Evolutionary conservation across 2,888 invertebrate genomes (phyloP), one percentile per base, ranked within the genome.

Genomic region (Cephus rjabovi): DNA sequence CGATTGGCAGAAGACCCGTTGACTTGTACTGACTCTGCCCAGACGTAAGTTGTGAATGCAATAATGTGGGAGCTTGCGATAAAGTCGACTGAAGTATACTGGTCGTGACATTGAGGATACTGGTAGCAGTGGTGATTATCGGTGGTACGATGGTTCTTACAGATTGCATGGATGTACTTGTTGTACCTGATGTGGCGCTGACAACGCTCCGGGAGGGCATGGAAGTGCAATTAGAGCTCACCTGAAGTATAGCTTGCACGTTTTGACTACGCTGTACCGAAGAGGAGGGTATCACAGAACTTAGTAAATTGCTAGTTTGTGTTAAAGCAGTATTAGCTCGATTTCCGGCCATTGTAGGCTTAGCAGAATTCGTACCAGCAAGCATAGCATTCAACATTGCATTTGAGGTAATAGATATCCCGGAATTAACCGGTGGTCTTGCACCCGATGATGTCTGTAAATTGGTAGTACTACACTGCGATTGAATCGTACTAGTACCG

Each of bases 361-460:
- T 90, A 12, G 87, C 87, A 0, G 90, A 88, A 75, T 86, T 89
- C 12, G 91, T 89, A 4, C 89, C 89, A 4, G 90, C 90, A 4
- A 91, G 79, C 91, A 91, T 91, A 0, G 91, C 91, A 80, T 90
- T 91, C n/a, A 91, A 77, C 90, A 91, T 91, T 0, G 90, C 90
- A 73, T 91, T 91, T 1, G 91, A 91, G 0, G 91, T 90, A 56
- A 90, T 89, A 0, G 91, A 89, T 70, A 91, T 88, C 3, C 85
- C 86, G 0, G 85, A 82, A 78, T 81, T 84, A 0, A 79, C 78
- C 33, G 84, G 74, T 1, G 83, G 81, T 80, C 86, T 83, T 1
- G 86, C 79, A 1, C 85, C 83, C 23, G 85, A 80, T 34, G 83
- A 77, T 12, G 84, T 79, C 75, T 83, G 84, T 34, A 85, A 75